phyloP scores from a whole-genome alignment of 2,888 invertebrate genomes.

The Epinotia demarniana region DNA sequence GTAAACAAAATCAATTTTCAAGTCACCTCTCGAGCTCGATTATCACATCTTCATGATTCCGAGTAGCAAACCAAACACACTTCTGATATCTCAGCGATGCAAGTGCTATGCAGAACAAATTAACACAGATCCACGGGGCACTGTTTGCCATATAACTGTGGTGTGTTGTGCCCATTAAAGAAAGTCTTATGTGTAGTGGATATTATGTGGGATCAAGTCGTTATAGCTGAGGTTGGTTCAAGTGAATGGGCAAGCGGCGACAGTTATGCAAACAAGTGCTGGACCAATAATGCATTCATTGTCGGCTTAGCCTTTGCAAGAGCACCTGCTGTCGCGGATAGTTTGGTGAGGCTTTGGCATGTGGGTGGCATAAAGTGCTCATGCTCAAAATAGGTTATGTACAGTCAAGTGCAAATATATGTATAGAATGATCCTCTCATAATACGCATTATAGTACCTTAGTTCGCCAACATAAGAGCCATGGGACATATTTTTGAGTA shows the following conservation, averaged over 20 bases:
- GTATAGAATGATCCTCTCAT: too few relatives aligned
- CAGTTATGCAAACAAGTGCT: conserved; percentile 81
- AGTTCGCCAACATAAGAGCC: too few relatives aligned
- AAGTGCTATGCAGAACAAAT: conserved; percentile 77
- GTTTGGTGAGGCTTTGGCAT: conserved; percentile 48
- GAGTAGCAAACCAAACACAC: conserved; percentile 49
- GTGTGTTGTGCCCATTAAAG: conserved; percentile 47
- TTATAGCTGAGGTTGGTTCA: conserved; percentile 53
- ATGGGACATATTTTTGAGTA: too few relatives aligned
- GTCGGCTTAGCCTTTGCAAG: conserved; percentile 68
- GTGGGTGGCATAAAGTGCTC: conserved; percentile 14
- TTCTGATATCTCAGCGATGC: conserved; percentile 65
- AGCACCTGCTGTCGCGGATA: conserved; percentile 68
- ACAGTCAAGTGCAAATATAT: too few relatives aligned
- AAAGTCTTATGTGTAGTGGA: conserved; percentile 12
- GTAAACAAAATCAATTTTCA: conserved; percentile 52
- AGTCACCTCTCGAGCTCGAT: conserved; percentile 32
- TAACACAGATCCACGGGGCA: conserved; percentile 73
- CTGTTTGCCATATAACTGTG: conserved; percentile 78
- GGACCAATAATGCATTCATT: conserved; percentile 80
- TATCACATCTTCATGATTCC: conserved; percentile 38
- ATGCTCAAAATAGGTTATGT: background rate
- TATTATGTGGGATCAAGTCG: background rate
- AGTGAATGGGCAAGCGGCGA: conserved; percentile 74
- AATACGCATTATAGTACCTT: too few relatives aligned